These are phyloP conservation scores for Perognathus longimembris DNA, from an alignment of 2,113 vertebrate genomes.

Conservation along the genomic window DNA sequence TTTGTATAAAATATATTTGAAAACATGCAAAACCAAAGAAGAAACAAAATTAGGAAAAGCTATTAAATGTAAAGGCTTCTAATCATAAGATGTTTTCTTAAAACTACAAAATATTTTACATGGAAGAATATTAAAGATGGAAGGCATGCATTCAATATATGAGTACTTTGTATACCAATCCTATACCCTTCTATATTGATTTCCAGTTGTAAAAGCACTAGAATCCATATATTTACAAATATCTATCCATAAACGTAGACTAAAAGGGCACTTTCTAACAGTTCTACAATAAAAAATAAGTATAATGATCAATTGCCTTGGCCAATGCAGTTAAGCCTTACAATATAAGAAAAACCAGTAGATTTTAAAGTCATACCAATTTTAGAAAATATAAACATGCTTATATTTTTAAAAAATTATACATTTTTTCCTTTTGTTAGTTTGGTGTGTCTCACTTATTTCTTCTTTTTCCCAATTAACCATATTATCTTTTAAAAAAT, in stretches of 20 bases:
- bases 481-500: no score
- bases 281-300: slow-evolving; percentile 37
- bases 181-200: background rate
- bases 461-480: no score
- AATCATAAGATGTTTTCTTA: slow-evolving; percentile 4
- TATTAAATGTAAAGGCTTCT: slow-evolving; percentile 47
- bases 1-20: slow-evolving; percentile 22
- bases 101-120: background rate
- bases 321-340: background rate
- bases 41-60: slow-evolving; percentile 49
- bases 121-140: slow-evolving; percentile 10
- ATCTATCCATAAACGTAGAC: background rate
- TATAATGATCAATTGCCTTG: background rate
- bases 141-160: background rate
- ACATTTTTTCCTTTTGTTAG: no score
- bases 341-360: background rate
- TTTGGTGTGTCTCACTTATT: no score
- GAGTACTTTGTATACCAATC: background rate
- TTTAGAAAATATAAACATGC: background rate
- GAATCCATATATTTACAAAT: background rate
- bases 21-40: slow-evolving; percentile 46
- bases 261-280: slow-evolving; percentile 14
- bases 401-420: background rate
- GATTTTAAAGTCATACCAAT: background rate
- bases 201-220: background rate